A percentile compares a stretch with the other conserved stretches of the same genome.
phyloP scores from a whole-genome alignment of 2,888 invertebrate species.

The Dasypogon diadema region DNA sequence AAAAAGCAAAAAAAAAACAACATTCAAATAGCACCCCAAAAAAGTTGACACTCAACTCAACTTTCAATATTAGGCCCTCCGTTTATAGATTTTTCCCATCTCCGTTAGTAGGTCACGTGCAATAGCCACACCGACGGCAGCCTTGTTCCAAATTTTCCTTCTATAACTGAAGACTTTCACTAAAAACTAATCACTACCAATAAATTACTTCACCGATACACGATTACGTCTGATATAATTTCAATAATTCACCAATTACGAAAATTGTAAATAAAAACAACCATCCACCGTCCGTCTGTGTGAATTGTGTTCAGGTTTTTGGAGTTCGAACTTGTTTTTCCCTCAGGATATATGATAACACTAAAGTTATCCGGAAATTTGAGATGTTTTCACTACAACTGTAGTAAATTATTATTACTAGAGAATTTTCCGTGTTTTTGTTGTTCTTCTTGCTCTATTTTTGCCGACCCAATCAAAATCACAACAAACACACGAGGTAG shows the following conservation, averaged over 20 bases:
- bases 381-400: neutral
- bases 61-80: slow-evolving; percentile 4
- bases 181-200: neutral
- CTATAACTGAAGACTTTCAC: too few species aligned
- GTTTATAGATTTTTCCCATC: slow-evolving; percentile 47
- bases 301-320: too few species aligned
- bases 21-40: slow-evolving; percentile 20
- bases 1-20: slow-evolving; percentile 3
- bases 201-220: slow-evolving; percentile 2
- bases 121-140: slow-evolving; percentile 24
- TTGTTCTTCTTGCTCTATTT: slow-evolving; percentile 24
- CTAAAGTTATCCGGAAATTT: neutral
- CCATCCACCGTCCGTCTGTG: too few species aligned
- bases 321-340: too few species aligned
- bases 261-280: slow-evolving; percentile 39
- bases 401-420: neutral
- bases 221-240: too few species aligned
- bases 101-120: slow-evolving; percentile 48
- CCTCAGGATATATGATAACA: too few species aligned
- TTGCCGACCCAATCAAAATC: slow-evolving; percentile 48
- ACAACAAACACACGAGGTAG: slow-evolving; percentile 55
- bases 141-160: slow-evolving; percentile 13
- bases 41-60: slow-evolving; percentile 22
- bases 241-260: neutral
- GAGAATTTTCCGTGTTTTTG: slow-evolving; percentile 15